These are phyloP conservation scores for Gobio gobio DNA, from an alignment of 2,113 vertebrate species.

Conservation along the genomic window DNA sequence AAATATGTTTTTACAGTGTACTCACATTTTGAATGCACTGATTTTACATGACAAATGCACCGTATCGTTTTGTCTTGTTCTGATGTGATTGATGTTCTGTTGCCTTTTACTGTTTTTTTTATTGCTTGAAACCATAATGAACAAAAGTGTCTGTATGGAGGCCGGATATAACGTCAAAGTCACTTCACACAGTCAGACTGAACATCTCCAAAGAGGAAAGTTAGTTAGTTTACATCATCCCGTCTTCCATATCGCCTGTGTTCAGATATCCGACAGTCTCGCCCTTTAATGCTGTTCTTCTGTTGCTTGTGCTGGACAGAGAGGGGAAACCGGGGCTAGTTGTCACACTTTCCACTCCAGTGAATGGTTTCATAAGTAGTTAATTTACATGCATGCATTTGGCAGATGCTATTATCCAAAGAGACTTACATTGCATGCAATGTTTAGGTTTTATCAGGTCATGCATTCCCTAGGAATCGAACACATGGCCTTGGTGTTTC, in stretches of 20 bases:
- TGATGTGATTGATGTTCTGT: not conserved
- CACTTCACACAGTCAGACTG: not conserved
- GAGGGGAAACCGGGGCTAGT: not conserved
- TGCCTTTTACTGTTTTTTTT: slow-evolving; percentile 8
- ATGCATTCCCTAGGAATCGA: not conserved
- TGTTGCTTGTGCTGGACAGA: not conserved
- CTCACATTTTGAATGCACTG: not conserved
- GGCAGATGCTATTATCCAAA: not conserved
- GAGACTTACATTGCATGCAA: not conserved
- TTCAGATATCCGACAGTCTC: not conserved
- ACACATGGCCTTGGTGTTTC: too few species aligned
- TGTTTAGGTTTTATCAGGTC: not conserved
- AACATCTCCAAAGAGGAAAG: slow-evolving; percentile 44
- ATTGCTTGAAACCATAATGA: slow-evolving; percentile 12
- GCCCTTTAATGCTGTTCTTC: slow-evolving; percentile 21
- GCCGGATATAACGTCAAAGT: not conserved
- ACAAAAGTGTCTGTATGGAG: not conserved
- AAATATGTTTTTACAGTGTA: not conserved
- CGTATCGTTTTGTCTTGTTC: slow-evolving; percentile 1
- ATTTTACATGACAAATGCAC: slow-evolving; percentile 9
- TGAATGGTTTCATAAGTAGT: not conserved
- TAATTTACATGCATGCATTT: not conserved
- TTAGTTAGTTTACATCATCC: slow-evolving; percentile 40
- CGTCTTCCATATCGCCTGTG: slow-evolving; percentile 47
- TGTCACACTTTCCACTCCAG: not conserved